Base-by-base conservation (phyloP, 2,113 vertebrate species). In the Scomber japonicus region DNA sequence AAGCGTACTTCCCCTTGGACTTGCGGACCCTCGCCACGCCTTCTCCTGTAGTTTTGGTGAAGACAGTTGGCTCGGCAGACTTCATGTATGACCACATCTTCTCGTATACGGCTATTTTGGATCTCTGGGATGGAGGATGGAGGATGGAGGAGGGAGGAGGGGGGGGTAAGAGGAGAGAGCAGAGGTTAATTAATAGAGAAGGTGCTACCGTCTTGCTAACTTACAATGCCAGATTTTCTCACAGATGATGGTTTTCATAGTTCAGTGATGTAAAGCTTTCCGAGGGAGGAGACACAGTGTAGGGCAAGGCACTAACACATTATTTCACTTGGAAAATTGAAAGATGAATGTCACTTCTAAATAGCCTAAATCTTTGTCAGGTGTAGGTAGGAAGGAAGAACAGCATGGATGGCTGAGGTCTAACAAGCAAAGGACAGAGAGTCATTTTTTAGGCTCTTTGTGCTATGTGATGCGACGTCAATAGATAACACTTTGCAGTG, bases 71-170 rank as follows among this genome's bases (percentile, higher is more conserved):
- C 86, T 99, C 98, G 11, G 97, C 98, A 1, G 98, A 99, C 90
- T 98, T 98, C 98, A 99, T 99, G 88, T 98, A 99, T 53, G 97
- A 98, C 98, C 98, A 99, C 98, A 99, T 99, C 95, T 99, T 99
- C 96, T 99, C 98, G 44, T 99, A 99, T 10, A 99, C 98, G 46
- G 98, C 98, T 92, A 99, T 99, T 97, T 99, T 99, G 91, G 98
- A 99, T 94, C 98, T 97, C 98, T 99, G 92, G 14, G 31, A 24
- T 69, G 45, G 62, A 44, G 14, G 61, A 54, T 21, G 21, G 21
- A 21, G 21, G 21, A 21, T 21, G 21, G 21, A 21, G 21, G 21
- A 21, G 21, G 21, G 21, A 1, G 21, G 1, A 21, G 21, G 24
- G 10, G n/a, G 15, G 11, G 14, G 10, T 2, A 11, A 71, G 31